A percentile compares a stretch with the other conserved stretches of the same genome.
phyloP scores from a whole-genome alignment of 1,140 invertebrate species.

The Chymomyza costata region DNA sequence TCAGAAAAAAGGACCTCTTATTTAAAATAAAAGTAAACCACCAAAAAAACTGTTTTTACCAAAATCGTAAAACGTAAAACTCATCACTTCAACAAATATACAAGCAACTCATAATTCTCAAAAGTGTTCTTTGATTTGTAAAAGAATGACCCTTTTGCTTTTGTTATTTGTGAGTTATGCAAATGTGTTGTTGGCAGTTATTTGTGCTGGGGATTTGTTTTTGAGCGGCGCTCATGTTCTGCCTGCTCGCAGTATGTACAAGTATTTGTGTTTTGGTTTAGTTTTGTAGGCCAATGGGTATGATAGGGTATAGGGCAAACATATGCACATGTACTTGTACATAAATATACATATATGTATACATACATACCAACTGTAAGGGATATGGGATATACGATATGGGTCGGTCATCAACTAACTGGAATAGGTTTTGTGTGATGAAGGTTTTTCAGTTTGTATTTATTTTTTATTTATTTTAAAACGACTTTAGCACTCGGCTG shows the following conservation, averaged over 20 bases:
- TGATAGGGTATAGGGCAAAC: conserved; percentile 42
- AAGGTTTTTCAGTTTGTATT: too few relatives aligned
- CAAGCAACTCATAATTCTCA: too few relatives aligned
- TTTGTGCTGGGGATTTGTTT: conserved; percentile 68
- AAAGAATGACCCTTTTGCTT: too few relatives aligned
- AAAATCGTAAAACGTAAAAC: too few relatives aligned
- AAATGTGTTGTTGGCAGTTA: conserved; percentile 62
- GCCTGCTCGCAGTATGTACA: too few relatives aligned
- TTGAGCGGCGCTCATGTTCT: conserved; percentile 49
- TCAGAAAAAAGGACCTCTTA: too few relatives aligned
- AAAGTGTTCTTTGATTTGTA: too few relatives aligned
- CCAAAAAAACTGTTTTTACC: too few relatives aligned
- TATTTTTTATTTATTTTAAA: conserved; percentile 16
- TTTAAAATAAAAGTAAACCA: too few relatives aligned
- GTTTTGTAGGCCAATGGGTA: conserved; percentile 51
- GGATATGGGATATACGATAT: background rate
- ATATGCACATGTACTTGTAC: conserved; percentile 5
- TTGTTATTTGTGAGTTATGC: conserved; percentile 59
- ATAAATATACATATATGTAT: conserved; percentile 5
- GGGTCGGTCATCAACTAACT: too few relatives aligned
- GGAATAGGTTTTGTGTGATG: too few relatives aligned
- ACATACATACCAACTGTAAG: conserved; percentile 17
- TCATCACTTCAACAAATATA: too few relatives aligned
- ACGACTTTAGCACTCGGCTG: conserved; percentile 14
- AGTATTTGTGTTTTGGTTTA: conserved; percentile 68